Percentiles rank a stretch among this genome's conserved stretches.
These are phyloP conservation scores for Chalcosyrphus nemorum DNA, from an alignment of 2,888 invertebrate species.

Conservation along the genomic window DNA sequence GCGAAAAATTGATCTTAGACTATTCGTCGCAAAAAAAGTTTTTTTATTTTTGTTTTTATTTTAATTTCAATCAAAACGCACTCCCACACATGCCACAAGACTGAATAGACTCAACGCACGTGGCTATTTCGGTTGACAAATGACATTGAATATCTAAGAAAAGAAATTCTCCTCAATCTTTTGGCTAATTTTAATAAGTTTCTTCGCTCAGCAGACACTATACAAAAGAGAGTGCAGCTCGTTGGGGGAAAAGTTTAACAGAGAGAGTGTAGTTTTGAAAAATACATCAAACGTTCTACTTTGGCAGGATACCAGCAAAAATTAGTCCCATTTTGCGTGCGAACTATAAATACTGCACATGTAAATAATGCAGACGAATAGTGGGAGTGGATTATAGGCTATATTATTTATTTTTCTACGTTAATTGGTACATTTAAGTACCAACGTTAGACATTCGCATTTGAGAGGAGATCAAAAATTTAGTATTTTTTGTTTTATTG, in stretches of 20 bases:
- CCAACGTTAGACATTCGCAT: background rate
- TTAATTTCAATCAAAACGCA: conserved; percentile 47
- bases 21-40: conserved; percentile 25
- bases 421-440: background rate
- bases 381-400: background rate
- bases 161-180: conserved; percentile 22
- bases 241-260: background rate
- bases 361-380: conserved; percentile 28
- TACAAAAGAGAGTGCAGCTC: background rate
- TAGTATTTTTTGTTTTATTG: background rate
- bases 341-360: conserved; percentile 40
- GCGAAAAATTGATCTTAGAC: conserved; percentile 13
- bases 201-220: conserved; percentile 9
- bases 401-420: background rate
- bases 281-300: conserved; percentile 18
- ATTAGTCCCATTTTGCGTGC: conserved; percentile 7
- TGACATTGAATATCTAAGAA: conserved; percentile 57
- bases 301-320: conserved; percentile 27
- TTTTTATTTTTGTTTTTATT: too few species aligned
- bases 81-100: conserved; percentile 31
- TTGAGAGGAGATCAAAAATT: conserved; percentile 10
- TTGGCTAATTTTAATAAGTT: conserved; percentile 13
- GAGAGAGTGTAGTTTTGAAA: too few species aligned
- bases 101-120: conserved; percentile 35
- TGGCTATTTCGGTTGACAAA: conserved; percentile 54